Evolutionary conservation across 2,888 invertebrate species (phyloP), one percentile per base, ranked within the genome.

Genomic region (Cataglyphis livida): DNA sequence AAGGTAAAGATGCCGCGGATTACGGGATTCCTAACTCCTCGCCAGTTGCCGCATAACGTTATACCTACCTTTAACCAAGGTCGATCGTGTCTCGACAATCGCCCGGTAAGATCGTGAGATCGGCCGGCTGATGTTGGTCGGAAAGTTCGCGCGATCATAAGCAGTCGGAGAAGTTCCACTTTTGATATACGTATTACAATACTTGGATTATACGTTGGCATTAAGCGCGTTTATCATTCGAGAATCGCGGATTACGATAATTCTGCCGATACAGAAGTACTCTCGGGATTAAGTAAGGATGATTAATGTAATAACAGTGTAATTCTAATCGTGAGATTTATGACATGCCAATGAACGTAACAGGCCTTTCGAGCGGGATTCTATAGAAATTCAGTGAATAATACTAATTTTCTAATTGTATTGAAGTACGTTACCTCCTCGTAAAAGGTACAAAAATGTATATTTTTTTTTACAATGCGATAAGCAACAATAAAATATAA

Each of bases 1-100:
- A 83, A 79, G 75, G 83, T 78, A 79, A 86, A 90, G 91, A 90
- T 90, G 88, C 91, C 91, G 91, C 90, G 91, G 87, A 90, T 91
- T 89, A 88, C 88, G 86, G 88, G 89, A 89, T 90, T 91, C 90
- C 89, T 87, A 82, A 65, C 85, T 87, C 84, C 87, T 82, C 81
- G 70, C 81, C 85, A 61, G 79, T 83, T 81, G 82, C 82, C 81
- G 81, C 78, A 83, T 87, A 87, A 87, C 89, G 85, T 85, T 87
- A 81, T 83, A 82, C 85, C 81, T 87, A 84, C 86, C 85, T 89
- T 81, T 85, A 81, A 86, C 85, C 83, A 86, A 88, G 87, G 86
- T 87, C 89, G 88, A 88, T 74, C 85, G 83, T 79, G 83, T 74
- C 79, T 70, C 48, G 78, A 62, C 83, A 85, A 84, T 85, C 84